These are phyloP conservation scores for Cydia pomonella DNA, from an alignment of 1,140 invertebrate species.

Conservation along the genomic window DNA sequence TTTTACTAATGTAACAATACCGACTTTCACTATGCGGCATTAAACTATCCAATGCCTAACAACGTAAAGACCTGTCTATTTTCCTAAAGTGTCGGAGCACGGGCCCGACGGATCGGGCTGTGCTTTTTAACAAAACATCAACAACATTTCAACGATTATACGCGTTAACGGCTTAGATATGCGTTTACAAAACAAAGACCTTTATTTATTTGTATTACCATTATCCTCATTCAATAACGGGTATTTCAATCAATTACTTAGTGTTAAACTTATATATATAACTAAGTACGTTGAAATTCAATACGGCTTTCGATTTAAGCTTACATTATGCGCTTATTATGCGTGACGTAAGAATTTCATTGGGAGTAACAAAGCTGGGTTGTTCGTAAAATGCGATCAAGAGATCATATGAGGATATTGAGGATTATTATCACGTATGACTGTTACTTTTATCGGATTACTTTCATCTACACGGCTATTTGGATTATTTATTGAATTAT, in stretches of 20 bases:
- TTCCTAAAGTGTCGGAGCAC: conserved; percentile 63
- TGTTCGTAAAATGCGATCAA: conserved; percentile 8
- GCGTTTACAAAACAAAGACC: conserved; percentile 46
- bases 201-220: conserved; percentile 64
- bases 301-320: background rate
- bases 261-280: background rate
- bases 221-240: conserved; percentile 31
- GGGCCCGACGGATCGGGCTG: conserved; percentile 50
- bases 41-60: conserved; percentile 45
- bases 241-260: conserved; percentile 24
- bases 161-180: conserved; percentile 56
- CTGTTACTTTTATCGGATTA: conserved; percentile 41
- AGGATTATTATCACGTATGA: background rate
- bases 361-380: background rate
- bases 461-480: conserved; percentile 33
- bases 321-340: background rate
- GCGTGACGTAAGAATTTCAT: background rate
- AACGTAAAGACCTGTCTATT: conserved; percentile 67
- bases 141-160: conserved; percentile 66
- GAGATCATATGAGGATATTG: conserved; percentile 10
- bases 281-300: background rate
- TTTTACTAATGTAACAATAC: background rate
- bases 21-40: conserved; percentile 41
- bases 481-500: background rate
- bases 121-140: conserved; percentile 72